Evolutionary conservation across 1,140 invertebrate genomes (phyloP), one percentile per base, ranked within the genome.

Genomic region (Marisa cornuarietis): DNA sequence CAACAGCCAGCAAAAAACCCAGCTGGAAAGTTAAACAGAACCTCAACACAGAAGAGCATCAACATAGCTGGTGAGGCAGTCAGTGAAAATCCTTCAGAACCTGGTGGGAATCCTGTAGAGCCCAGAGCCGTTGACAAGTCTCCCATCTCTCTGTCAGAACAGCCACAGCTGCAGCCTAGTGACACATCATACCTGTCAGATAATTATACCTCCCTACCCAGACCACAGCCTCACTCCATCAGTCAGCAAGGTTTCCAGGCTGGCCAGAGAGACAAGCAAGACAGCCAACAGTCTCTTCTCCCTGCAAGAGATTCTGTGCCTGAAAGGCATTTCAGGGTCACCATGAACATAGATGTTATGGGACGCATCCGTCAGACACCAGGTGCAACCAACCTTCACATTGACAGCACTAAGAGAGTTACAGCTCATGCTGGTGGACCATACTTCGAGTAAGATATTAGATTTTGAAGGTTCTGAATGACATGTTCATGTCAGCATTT

Each of bases 281-380:
- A n/a, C 9, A 20, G 52, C 11, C 18, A 16, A 14, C 51, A 18
- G 24, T n/a, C 16, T 7, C 49, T 49, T 11, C 49, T n/a, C 18
- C 18, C 14, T 42, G 42, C 18, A 14, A 62, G 26, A 16, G 22
- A 65, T 22, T 52, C 13, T 5, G 22, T 10, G 31, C 20, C 16
- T 49, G 18, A 52, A 14, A 14, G 58, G 5, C 24, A 61, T 49
- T 26, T 51, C 24, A 24, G 54, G 20, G 65, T 78, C 68, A 79
- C 42, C 75, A 88, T 88, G 87, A 88, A 87, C 78, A 81, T 88
- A 72, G 86, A 88, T 51, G 82, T 88, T 24, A 68, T 86, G 18
- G 86, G 85, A 7, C 76, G 85, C 5, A 83, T 88, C 31, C 84
- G 85, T 13, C 85, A 85, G n/a, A 78, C 78, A 7, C 78, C 74